phyloP scores from a whole-genome alignment of 2,888 invertebrate species.

The Peribatodes rhomboidaria region DNA sequence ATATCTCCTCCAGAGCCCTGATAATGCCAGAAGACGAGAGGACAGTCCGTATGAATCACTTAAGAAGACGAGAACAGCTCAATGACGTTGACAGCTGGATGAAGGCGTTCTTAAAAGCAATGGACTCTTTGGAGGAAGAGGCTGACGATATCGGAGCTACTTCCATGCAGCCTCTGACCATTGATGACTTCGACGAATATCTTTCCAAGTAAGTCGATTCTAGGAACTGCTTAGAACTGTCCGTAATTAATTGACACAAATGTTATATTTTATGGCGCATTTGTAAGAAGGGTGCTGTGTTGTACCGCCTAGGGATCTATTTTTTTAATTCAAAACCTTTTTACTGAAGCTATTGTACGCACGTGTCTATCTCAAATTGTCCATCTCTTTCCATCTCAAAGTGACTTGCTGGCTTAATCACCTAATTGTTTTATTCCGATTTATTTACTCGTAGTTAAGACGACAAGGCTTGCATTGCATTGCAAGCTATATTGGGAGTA shows the following conservation, averaged over 20 bases:
- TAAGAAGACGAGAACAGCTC: slow-evolving; percentile 92
- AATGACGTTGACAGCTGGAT: slow-evolving; percentile 96
- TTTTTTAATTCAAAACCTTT: no score
- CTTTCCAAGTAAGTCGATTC: slow-evolving; percentile 90
- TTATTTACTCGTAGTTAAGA: no score
- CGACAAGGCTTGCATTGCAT: no score
- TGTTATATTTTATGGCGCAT: no score
- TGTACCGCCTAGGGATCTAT: no score
- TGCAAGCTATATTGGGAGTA: no score
- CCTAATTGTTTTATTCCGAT: no score
- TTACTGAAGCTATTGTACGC: no score
- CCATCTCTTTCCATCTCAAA: no score
- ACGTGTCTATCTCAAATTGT: no score
- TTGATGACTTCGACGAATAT: slow-evolving; percentile 96
- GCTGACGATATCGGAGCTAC: slow-evolving; percentile 94
- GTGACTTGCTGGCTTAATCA: no score
- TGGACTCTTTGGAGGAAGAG: slow-evolving; percentile 94
- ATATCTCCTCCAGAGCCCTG: slow-evolving; percentile 87
- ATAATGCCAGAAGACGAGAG: slow-evolving; percentile 97
- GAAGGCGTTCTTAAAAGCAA: slow-evolving; percentile 94
- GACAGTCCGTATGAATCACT: slow-evolving; percentile 93
- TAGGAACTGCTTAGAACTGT: not conserved
- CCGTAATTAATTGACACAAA: not conserved
- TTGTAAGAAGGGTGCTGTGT: no score
- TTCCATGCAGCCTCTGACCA: slow-evolving; percentile 95